Evolutionary conservation across 2,888 invertebrate species (phyloP), one percentile per base, ranked within the genome.

Genomic region (Ichneumoninae sp.): DNA sequence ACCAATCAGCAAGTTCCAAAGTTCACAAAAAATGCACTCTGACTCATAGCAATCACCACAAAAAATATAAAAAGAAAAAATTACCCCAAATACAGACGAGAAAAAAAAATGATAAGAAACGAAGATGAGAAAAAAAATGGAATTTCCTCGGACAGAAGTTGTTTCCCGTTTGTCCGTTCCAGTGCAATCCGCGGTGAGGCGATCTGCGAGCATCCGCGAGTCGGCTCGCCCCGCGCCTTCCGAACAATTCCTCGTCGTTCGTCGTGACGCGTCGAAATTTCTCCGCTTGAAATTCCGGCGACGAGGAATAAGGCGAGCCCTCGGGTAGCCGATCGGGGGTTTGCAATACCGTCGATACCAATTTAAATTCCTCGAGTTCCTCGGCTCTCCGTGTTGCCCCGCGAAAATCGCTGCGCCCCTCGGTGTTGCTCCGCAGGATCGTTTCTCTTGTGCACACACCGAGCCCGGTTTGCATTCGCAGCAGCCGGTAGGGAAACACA

Each of bases 281-380:
- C 70, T 19, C 57, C 66, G 57, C 80, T 72, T 80, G 76, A 83
- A 85, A 84, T 86, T 85, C 75, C 72, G 77, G 72, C 50, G 52
- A 68, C 52, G 60, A 74, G 65, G 26, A 82, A 86, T 85, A 84
- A 76, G 22, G 82, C 50, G n/a, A 4, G 13, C 10, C 47, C 50
- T 57, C 40, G 54, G 26, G 66, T 50, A 62, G 57, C 62, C 30
- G n/a, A 30, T 62, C 62, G 30, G 75, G 66, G 54, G 87, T 89
- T 87, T 76, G 76, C 86, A 86, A 83, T 76, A 71, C 68, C 80
- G 78, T 87, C 89, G 88, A 86, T 91, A 87, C 86, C 90, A 91
- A 91, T 91, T 91, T 89, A 91, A 91, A 91, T 91, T 91, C 91
- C 89, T 79, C 10, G 82, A 82, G 83, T 83, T 82, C 74, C 44